phyloP scores from a whole-genome alignment of 1,140 invertebrate genomes.

The Schmidtea mediterranea region DNA sequence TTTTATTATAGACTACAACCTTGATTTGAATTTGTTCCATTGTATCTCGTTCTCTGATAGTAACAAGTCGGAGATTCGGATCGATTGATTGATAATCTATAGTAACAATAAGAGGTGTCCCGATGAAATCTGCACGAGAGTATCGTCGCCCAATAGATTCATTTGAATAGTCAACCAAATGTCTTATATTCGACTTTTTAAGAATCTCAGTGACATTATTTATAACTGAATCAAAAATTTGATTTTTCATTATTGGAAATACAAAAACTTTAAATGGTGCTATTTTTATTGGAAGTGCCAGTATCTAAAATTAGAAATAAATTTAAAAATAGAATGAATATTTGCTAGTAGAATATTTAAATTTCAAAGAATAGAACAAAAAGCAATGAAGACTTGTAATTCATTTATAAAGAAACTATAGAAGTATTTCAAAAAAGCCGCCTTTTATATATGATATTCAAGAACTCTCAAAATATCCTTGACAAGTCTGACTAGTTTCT shows the following conservation, averaged over 20 bases:
- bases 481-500: too few species aligned
- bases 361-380: too few species aligned
- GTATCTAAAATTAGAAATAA: neutral
- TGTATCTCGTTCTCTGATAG: constrained; percentile 65
- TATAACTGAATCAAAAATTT: too few species aligned
- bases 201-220: neutral
- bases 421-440: too few species aligned
- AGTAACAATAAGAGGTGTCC: constrained; percentile 91
- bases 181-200: constrained; percentile 32
- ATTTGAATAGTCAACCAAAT: constrained; percentile 43
- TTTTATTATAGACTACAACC: too few species aligned
- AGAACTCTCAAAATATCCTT: too few species aligned
- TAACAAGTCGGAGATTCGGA: constrained; percentile 60
- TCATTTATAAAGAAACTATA: too few species aligned
- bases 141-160: constrained; percentile 69
- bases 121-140: constrained; percentile 85
- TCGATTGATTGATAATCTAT: constrained; percentile 86
- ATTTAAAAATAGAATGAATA: too few species aligned
- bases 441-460: too few species aligned
- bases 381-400: too few species aligned
- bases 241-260: neutral
- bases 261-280: neutral
- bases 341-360: too few species aligned
- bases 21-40: constrained; percentile 67
- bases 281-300: neutral